phyloP scores from a whole-genome alignment of 2,113 vertebrate species.

The Bungarus multicinctus region DNA sequence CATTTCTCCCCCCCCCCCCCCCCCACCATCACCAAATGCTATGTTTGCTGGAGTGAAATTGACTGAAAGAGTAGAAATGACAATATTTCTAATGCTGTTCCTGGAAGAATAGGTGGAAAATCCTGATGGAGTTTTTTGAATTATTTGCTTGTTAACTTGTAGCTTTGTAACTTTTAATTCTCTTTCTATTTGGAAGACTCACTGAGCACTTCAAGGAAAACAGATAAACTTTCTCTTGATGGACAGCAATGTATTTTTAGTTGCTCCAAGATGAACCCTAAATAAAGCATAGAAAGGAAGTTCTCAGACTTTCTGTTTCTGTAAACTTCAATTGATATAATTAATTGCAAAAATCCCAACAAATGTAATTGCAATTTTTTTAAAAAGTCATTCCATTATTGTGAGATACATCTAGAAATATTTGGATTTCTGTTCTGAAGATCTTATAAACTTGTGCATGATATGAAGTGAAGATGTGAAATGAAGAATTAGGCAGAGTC shows the following conservation, averaged over 20 bases:
- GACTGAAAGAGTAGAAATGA: neutral
- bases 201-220: neutral
- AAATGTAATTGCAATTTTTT: neutral
- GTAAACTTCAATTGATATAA: neutral
- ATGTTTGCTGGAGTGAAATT: neutral
- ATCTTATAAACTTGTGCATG: neutral
- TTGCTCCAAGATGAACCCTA: neutral
- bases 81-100: neutral
- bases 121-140: neutral
- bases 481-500: neutral
- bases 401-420: neutral
- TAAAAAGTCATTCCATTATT: neutral
- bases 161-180: neutral
- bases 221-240: neutral
- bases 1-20: neutral
- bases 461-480: neutral
- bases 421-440: neutral
- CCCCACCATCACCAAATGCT: neutral
- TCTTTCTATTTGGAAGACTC: neutral
- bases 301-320: neutral
- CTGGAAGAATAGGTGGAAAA: neutral
- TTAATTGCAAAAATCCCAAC: neutral
- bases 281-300: neutral
- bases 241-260: neutral
- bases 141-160: neutral